These are phyloP conservation scores for Phthorimaea operculella DNA, from an alignment of 1,140 invertebrate genomes.

Conservation along the genomic window DNA sequence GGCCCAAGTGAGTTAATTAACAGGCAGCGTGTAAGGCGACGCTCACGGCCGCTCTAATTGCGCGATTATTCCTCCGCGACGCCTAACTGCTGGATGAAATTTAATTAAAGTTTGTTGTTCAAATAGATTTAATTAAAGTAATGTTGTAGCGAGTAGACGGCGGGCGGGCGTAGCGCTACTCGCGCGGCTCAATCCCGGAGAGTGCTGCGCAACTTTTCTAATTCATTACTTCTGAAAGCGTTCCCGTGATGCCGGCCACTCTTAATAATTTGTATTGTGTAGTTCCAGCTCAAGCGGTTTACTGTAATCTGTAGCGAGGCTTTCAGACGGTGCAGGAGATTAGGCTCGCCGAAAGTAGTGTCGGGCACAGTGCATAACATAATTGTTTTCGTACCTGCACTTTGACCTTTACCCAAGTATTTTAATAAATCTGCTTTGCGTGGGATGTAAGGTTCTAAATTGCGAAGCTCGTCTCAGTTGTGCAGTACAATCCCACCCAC, in stretches of 20 bases:
- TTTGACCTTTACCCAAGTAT: too few species aligned
- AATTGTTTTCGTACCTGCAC: too few species aligned
- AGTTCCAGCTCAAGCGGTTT: conserved; percentile 47
- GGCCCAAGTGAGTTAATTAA: conserved; percentile 65
- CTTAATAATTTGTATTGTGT: conserved; percentile 68
- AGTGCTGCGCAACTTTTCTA: conserved; percentile 68
- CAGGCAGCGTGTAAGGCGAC: conserved; percentile 64
- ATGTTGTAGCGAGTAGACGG: conserved; percentile 59
- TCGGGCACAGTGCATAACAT: too few species aligned
- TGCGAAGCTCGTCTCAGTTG: too few species aligned
- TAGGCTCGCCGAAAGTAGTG: too few species aligned
- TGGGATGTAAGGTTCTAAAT: too few species aligned
- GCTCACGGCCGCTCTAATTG: conserved; percentile 67
- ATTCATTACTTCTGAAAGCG: conserved; percentile 68
- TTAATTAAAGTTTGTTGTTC: conserved; percentile 69
- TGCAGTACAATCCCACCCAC: too few species aligned
- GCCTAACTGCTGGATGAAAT: conserved; percentile 68
- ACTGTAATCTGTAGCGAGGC: conserved; percentile 21
- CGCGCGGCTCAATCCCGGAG: conserved; percentile 60
- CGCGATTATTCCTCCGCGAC: conserved; percentile 67
- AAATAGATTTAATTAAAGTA: conserved; percentile 69
- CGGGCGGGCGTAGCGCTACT: conserved; percentile 11
- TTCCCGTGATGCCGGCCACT: conserved; percentile 64
- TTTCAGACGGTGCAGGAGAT: background rate
- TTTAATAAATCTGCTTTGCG: too few species aligned